Conservation (phyloP, 2,113 vertebrate species). For the Zapornia atra region DNA sequence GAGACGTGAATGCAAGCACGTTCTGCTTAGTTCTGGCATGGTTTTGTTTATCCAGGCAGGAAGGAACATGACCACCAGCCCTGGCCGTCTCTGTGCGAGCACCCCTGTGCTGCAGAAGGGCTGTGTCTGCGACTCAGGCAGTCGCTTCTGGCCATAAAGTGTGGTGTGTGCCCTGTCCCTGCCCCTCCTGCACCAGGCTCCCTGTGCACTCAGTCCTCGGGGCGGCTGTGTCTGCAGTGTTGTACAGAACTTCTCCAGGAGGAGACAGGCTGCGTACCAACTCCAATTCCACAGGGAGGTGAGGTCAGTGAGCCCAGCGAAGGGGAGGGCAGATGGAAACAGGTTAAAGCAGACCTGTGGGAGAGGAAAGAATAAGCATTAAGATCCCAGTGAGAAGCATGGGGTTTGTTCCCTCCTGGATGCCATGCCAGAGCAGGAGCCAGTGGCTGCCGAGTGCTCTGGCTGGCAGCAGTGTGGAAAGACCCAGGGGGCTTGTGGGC, state of each 20-base stretch:
- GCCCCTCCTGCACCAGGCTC: rapidly evolving
- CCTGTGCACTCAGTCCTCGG: not conserved
- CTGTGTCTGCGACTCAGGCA: not conserved
- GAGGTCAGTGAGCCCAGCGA: not conserved
- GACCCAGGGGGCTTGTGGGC: not conserved
- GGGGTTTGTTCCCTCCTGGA: not conserved
- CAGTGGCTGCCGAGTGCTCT: not conserved
- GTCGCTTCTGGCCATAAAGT: not conserved
- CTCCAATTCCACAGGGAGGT: not conserved
- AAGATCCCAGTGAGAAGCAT: not conserved
- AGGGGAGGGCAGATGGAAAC: not conserved
- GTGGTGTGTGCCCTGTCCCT: not conserved
- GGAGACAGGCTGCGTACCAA: not conserved
- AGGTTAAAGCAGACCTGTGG: not conserved
- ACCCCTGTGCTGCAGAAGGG: rapidly evolving
- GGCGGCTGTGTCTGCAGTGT: rapidly evolving
- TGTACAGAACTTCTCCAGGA: not conserved
- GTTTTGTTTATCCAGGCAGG: not conserved
- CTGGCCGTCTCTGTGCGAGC: not conserved
- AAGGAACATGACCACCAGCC: not conserved
- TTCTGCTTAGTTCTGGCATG: not conserved
- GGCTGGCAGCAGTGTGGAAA: not conserved
- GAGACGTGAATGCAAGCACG: rapidly evolving
- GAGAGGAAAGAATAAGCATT: not conserved
- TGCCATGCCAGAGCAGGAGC: not conserved